phyloP scores from a whole-genome alignment of 2,113 vertebrate species.

The Ageneiosus marmoratus region DNA sequence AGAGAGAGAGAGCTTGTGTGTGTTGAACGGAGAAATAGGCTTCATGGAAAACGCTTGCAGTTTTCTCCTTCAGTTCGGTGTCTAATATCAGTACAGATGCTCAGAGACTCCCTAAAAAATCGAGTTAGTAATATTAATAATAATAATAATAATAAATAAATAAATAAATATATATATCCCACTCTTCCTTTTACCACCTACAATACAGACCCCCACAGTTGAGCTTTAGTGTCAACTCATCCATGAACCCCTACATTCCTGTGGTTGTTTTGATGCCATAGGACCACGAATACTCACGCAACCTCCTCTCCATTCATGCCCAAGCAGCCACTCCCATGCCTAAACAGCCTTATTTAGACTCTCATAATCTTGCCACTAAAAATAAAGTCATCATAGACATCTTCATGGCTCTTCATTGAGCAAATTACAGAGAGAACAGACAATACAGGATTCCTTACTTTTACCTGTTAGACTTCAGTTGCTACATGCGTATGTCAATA shows the following conservation, averaged over 20 bases:
- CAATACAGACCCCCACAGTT: slow-evolving; percentile 54
- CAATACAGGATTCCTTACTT: neutral
- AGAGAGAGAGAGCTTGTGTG: slow-evolving; percentile 10
- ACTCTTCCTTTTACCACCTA: slow-evolving; percentile 52
- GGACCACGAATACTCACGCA: slow-evolving; percentile 61
- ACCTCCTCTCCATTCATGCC: slow-evolving; percentile 59
- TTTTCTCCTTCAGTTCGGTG: slow-evolving; percentile 51
- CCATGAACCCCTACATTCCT: slow-evolving; percentile 65
- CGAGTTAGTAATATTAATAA: neutral
- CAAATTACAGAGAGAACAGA: neutral
- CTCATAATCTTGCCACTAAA: slow-evolving; percentile 31
- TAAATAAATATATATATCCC: neutral
- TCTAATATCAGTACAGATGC: slow-evolving; percentile 60
- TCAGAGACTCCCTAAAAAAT: slow-evolving; percentile 58
- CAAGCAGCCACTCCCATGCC: slow-evolving; percentile 21
- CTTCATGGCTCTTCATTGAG: neutral
- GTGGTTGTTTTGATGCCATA: slow-evolving; percentile 44
- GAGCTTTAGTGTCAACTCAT: slow-evolving; percentile 58
- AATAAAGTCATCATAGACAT: slow-evolving; percentile 17
- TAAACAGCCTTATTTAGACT: slow-evolving; percentile 45
- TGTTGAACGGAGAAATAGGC: slow-evolving; percentile 23
- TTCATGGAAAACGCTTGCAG: slow-evolving; percentile 52
- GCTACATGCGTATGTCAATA: neutral
- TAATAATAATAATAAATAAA: neutral
- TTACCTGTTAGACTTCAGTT: neutral